Base-by-base conservation (phyloP, 2,888 invertebrate genomes). In the Ferrisia virgata region DNA sequence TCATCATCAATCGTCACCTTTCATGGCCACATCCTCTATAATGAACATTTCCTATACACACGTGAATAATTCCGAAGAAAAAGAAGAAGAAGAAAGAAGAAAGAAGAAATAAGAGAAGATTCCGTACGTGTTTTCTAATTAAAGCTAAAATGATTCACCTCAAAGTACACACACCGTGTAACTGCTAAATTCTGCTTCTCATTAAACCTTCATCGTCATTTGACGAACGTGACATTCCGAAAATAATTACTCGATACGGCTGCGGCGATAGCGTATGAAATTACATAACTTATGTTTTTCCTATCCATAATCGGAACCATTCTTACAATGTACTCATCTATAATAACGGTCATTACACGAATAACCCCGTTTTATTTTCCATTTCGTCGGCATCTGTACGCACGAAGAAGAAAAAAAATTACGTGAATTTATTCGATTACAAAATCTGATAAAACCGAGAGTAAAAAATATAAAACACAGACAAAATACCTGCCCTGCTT, bases 161-260 rank as follows among this genome's bases (percentile, higher is more conserved):
- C 28, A 28, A 28, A 64, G 28, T 28, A 28, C 64, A 28, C 15
- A 28, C 47, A 18, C 11, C 31, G 31, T 31, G 64, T 28, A 64
- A 11, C 15, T 28, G 72, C n/a, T 64, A 72, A 28, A 31, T 11
- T n/a, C 72, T 64, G 72, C 33, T 22, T 72, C 72, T 72, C 72
- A 33, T 72, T 82, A 81, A 81, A 58, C 81, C 69, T 64, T 64
- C 69, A 64, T 36, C 69, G 58, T 36, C 53, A 82, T 82, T 81
- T 69, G 53, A 39, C 33, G 58, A 82, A 82, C 82, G 82, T 82
- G 82, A 82, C 69, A 82, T 72, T 33, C 72, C 18, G 72, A 72
- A 33, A 33, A 33, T 72, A 15, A 72, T 33, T 72, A 72, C 72
- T 72, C 31, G 72, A 72, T 64, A 64, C 28, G 18, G 47, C 47